These are phyloP conservation scores for Myzus persicae DNA, from an alignment of 1,140 invertebrate species.

Conservation along the genomic window DNA sequence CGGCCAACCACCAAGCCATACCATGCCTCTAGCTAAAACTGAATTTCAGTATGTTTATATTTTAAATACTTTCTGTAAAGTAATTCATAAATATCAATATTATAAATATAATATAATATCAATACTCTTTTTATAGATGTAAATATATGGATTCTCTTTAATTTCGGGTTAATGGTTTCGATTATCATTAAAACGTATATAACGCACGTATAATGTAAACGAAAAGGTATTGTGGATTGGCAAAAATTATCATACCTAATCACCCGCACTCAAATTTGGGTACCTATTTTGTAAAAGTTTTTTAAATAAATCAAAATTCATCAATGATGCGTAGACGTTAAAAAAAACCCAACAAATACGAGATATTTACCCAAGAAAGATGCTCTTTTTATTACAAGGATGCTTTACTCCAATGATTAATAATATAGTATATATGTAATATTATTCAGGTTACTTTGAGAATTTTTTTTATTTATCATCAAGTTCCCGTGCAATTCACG, in stretches of 20 bases:
- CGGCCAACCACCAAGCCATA: no score
- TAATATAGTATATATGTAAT: background rate
- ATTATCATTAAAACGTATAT: background rate
- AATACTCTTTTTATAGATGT: no score
- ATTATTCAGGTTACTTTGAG: background rate
- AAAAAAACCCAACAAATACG: background rate
- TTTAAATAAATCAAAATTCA: no score
- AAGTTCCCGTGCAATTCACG: background rate
- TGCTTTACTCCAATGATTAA: background rate
- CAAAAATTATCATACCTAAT: background rate
- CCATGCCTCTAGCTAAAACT: no score
- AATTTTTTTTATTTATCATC: background rate
- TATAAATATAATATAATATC: no score
- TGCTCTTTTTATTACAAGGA: background rate
- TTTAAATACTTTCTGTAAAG: no score
- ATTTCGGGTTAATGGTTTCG: background rate
- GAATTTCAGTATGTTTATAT: no score
- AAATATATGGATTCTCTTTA: no score
- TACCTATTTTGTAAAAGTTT: no score
- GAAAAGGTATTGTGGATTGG: background rate
- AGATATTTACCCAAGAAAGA: conserved; percentile 3
- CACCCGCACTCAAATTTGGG: background rate
- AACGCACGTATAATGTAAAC: no score
- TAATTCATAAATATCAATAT: no score
- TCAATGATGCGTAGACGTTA: background rate